Evolutionary conservation across 2,797 vertebrate species (phyloP), one percentile per base, ranked within the genome.

Genomic region (Coregonus suidteri): DNA sequence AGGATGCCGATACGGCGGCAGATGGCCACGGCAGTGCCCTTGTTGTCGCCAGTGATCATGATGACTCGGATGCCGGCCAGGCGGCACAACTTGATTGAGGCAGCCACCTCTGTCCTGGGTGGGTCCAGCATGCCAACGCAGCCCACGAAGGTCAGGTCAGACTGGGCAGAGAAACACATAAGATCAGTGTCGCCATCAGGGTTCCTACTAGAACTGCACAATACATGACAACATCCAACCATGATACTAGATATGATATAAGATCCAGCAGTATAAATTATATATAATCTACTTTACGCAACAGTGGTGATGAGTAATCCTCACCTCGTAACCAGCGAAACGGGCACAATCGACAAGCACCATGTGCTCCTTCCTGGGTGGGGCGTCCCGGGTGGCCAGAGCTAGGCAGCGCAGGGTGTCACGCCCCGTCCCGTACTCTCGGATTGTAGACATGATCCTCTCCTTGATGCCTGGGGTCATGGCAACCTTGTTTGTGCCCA

Each of bases 31-130:
- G 98, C 98, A 0, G 98, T 99, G 91, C 98, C 97, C 86, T 99
- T 99, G 85, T 99, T 99, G 85, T 99, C 98, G 0, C 98, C 98
- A 0, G 98, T 99, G 90, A 99, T 99, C 98, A 99, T 99, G 82
- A 99, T 99, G 76, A 99, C 98, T 0, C 97, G 94, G 81, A 99
- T 99, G 75, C 98, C 98, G 0, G 98, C 98, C 75, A 96, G 95
- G 0, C 94, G 96, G 84, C 98, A 99, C 80, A 99, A 92, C 86
- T 90, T 95, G 85, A 99, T 97, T n/a, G 98, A 97, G 0, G 97
- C 97, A 0, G 97, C 96, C 1, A 99, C 98, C 85, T 99, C 98
- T 3, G 94, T 94, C 71, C 98, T 93, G 0, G 98, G 98, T 1
- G 98, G 98, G 88, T 99, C 98, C 91, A 99, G 91, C 98, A 99